Evolutionary conservation across 2,888 invertebrate genomes (phyloP), one percentile per base, ranked within the genome.

Genomic region (Pardosa pseudoannulata): DNA sequence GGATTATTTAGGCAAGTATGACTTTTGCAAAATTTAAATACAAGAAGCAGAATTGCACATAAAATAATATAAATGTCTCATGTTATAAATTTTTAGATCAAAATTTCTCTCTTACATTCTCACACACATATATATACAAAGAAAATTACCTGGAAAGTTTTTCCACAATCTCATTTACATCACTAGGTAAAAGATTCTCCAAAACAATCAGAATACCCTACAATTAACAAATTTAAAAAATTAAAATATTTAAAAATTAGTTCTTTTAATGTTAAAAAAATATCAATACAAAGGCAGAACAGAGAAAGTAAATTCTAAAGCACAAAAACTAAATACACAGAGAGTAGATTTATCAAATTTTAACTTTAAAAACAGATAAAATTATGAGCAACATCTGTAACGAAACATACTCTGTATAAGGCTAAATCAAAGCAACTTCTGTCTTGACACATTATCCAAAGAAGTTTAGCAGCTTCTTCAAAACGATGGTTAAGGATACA

Each of bases 331-430:
- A 29, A 3, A 16, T n/a, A n/a, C n/a, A n/a, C n/a, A n/a, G n/a
- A n/a, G n/a, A n/a, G n/a, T n/a, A n/a, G n/a, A n/a, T n/a, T n/a
- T n/a, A n/a, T n/a, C n/a, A n/a, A n/a, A n/a, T n/a, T n/a, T n/a
- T n/a, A n/a, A n/a, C n/a, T n/a, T n/a, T n/a, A n/a, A n/a, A n/a
- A n/a, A n/a, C n/a, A n/a, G n/a, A n/a, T n/a, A n/a, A n/a, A n/a
- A n/a, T n/a, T n/a, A n/a, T n/a, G n/a, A n/a, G n/a, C n/a, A n/a
- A n/a, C n/a, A n/a, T n/a, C n/a, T n/a, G n/a, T n/a, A n/a, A n/a
- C n/a, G n/a, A n/a, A n/a, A 65, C 39, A 27, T 78, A 85, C 83
- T 46, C 68, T 85, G 36, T 64, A 85, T 16, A 72, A 0, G 23
- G 68, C 50, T 13, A 9, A 31, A 31, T 72, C 67, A 78, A 29